Evolutionary conservation across 2,888 invertebrate species (phyloP), one percentile per base, ranked within the genome.

Genomic region (Ephialtes manifestator): DNA sequence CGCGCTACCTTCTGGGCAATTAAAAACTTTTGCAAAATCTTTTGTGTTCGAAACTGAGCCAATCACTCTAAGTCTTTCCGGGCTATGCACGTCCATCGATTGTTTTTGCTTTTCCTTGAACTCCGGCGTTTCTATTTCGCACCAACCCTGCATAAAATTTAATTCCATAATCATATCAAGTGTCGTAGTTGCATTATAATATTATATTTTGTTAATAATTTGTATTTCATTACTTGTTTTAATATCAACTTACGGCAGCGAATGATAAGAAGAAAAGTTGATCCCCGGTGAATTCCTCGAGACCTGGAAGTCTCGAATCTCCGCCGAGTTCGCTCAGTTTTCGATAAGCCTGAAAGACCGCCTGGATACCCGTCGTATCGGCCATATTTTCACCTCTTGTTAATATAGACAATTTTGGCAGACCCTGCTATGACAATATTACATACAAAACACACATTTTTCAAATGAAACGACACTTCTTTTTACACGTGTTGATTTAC

Each of bases 361-460:
- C 96, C 88, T 97, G 96, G 70, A 98, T 94, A 0, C 98, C 98
- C 80, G 97, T 97, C 94, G 97, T 97, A 94, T 98, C 98, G 0
- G 97, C 97, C 82, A 98, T 97, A 94, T 98, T 97, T 95, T 97
- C 97, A 13, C 68, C 76, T 10, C 68, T 65, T 13, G 84, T 84
- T 58, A 28, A 1, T 18, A 11, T 8, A 8, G 63, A 31, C n/a
- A 31, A 15, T 13, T 28, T 28, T 60, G 24, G 28, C n/a, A n/a
- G 15, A 28, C n/a, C 11, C n/a, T 31, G 28, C 28, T 35, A 31
- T 35, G 5, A 60, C 15, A 60, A 5, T n/a, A 31, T 4, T 2
- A 60, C 31, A 28, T 60, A 7, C 13, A 31, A n/a, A 15, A 63
- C 7, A 2, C 0, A 8, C 18, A 24, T 0, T 35, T 53, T 35